Conservation (phyloP, 2,797 vertebrate species). For the Eidolon dupreanum region DNA sequence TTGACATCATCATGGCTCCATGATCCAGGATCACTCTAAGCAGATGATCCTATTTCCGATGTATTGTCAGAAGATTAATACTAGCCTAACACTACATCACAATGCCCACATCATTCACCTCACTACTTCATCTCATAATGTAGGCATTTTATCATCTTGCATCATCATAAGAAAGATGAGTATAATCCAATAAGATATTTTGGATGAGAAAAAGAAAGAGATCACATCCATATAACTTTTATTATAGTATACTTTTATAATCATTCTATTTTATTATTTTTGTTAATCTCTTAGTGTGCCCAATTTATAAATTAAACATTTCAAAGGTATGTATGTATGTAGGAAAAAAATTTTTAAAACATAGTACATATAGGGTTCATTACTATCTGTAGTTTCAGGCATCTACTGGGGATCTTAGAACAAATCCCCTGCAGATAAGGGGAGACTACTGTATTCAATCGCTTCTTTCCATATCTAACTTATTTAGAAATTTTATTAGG, state of each 20-base stretch:
- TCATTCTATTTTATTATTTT: background rate
- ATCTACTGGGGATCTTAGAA: background rate
- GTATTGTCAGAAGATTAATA: background rate
- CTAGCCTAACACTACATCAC: background rate
- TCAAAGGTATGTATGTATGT: too few relatives aligned
- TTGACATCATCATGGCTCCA: background rate
- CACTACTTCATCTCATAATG: background rate
- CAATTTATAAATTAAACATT: background rate
- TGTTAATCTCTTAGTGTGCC: background rate
- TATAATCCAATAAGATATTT: background rate
- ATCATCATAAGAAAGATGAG: background rate
- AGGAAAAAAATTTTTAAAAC: background rate
- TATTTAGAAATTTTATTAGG: slow-evolving; percentile 52
- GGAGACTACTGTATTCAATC: background rate
- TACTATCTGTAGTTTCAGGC: background rate
- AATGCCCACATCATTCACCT: background rate
- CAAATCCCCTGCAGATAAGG: background rate
- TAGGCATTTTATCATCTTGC: background rate
- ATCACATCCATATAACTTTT: background rate
- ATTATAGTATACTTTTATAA: background rate
- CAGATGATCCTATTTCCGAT: background rate
- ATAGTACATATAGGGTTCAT: background rate
- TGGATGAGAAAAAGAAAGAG: background rate
- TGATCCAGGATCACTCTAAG: background rate
- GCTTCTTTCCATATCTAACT: background rate